Evolutionary conservation across 2,888 invertebrate genomes (phyloP), one percentile per base, ranked within the genome.

Genomic region (Eubasilissa splendida): DNA sequence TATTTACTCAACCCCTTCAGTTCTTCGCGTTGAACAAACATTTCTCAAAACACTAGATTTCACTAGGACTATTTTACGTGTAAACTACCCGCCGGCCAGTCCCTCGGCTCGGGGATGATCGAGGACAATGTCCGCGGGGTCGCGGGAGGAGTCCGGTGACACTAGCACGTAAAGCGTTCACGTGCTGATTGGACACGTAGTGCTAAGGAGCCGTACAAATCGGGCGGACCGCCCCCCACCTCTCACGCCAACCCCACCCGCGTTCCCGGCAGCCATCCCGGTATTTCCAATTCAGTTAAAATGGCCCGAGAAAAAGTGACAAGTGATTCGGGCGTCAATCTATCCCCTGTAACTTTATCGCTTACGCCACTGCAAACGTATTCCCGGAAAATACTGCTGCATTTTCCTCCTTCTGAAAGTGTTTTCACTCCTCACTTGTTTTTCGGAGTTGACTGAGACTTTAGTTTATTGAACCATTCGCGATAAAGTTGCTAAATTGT

Each of bases 111-210:
- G 11, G 65, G 56, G 66, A 65, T 79, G 79, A 79, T 79, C 59
- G 74, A 73, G 79, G 74, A 79, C 65, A 74, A 78, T 58, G 71
- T 71, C 53, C 74, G 53, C 52, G 71, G n/a, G 63, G 76, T 11
- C 56, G 52, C 66, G 68, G 33, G 74, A 58, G 52, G 31, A 56
- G 22, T 76, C 42, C 31, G 66, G 66, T 68, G 76, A 81, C 79
- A 65, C 65, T n/a, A 65, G 68, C 81, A 81, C 81, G 81, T 81
- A 81, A 73, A 78, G 76, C 71, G 42, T 76, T 60, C 70, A 75
- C 78, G 78, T 65, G 76, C 63, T 80, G 82, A 82, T 82, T 82
- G 82, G 79, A 78, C 82, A 82, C 82, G 82, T 82, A 77, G 74
- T 73, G 77, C 70, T 80, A 80, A 80, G 80, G 80, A 81, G 63